Conservation (phyloP, 2,113 vertebrate genomes). For the Buteo buteo region DNA sequence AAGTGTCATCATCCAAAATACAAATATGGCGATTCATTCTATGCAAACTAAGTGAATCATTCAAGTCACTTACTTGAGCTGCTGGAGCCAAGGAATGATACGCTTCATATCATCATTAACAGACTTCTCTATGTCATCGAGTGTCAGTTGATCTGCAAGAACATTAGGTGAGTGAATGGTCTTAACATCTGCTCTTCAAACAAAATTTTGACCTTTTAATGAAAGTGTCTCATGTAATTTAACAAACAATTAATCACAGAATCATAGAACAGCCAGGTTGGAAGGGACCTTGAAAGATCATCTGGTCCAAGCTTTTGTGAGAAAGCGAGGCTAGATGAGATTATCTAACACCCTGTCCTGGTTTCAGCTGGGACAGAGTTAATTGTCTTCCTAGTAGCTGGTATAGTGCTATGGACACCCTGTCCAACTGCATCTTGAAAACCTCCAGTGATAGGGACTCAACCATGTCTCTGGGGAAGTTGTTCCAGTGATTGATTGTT, state of each 20-base stretch:
- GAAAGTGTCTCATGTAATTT: not conserved
- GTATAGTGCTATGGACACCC: not conserved
- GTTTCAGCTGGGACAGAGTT: no score
- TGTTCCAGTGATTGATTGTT: not conserved
- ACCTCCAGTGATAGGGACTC: not conserved
- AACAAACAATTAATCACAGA: not conserved
- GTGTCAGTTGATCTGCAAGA: conserved; percentile 85
- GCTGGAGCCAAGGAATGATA: conserved; percentile 91
- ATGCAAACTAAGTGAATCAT: not conserved
- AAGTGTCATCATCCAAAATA: not conserved
- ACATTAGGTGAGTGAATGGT: not conserved
- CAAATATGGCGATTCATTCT: not conserved
- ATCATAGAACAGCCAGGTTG: not conserved
- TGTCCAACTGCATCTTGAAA: not conserved
- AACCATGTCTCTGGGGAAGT: rapidly evolving
- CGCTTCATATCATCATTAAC: conserved; percentile 97
- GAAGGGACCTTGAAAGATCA: not conserved
- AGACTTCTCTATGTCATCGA: conserved; percentile 95
- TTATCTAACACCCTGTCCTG: not conserved
- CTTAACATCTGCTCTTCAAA: not conserved
- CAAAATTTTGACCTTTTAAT: not conserved
- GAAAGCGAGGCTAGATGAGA: not conserved
- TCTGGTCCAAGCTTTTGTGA: not conserved
- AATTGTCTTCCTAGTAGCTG: no score
- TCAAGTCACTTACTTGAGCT: conserved; percentile 84